Evolutionary conservation across 1,140 invertebrate genomes (phyloP), one percentile per base, ranked within the genome.

Genomic region (Cyphomyrmex costatus): DNA sequence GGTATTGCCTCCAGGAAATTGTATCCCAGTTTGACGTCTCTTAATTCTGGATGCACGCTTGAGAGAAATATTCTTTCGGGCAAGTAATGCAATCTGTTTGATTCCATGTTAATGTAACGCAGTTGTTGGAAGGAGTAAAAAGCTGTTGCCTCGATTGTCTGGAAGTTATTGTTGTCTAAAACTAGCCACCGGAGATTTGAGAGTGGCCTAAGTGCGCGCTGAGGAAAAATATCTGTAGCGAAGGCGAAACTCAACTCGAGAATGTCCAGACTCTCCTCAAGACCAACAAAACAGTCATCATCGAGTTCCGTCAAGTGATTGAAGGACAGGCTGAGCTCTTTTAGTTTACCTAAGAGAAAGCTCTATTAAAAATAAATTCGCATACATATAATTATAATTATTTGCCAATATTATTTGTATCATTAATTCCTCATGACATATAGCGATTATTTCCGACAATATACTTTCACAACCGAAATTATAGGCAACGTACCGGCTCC

Each of bases 261-360:
- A 77, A 97, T 97, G 92, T 98, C 97, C 8, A 99, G 94, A n/a
- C 96, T 96, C 6, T 96, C 95, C 49, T 97, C 96, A 51, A 98
- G 95, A 85, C 97, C 97, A 24, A 96, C 95, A 91, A 98, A 98
- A 8, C 98, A 97, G 80, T 97, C 95, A 12, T 97, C 96, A 92
- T 98, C 97, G 46, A 98, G 95, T 83, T 97, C 97, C 80, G 96
- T 96, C 51, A 99, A 95, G 90, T 97, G 97, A 94, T 99, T 99
- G 93, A 98, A 99, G 85, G 98, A 98, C 58, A 99, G 95, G 94
- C 97, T 98, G 42, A 99, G 96, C 94, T 99, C 98, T 91, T 97
- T 97, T 71, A 99, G 95, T 87, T 97, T 96, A 61, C 96, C 96
- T 56, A 60, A 33, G 30, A 33, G 14, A 80, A n/a, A 42, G 33